Evolutionary conservation across 2,888 invertebrate species (phyloP).

Genomic region (Pomacea canaliculata): DNA sequence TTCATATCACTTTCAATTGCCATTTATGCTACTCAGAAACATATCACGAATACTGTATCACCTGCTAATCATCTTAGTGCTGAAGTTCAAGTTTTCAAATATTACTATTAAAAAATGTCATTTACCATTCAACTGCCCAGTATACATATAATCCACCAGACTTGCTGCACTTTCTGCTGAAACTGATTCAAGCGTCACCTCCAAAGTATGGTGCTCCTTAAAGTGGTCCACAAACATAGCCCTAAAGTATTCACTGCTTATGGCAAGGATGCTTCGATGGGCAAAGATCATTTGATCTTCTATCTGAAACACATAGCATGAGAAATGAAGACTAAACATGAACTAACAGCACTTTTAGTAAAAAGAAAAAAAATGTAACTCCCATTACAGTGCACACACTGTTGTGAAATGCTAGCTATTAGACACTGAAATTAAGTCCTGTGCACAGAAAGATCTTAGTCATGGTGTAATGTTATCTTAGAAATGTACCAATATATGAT

Average conservation of each 20-base stretch:
- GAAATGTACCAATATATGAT: no score
- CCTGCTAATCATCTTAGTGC: no score
- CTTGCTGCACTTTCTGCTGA: slow-evolving; percentile 26
- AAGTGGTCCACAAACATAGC: slow-evolving; percentile 41
- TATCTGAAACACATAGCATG: slow-evolving; percentile 25
- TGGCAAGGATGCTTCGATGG: slow-evolving; percentile 35
- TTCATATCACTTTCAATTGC: background rate
- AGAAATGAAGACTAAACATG: no score
- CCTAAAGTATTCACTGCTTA: slow-evolving; percentile 40
- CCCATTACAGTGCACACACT: no score
- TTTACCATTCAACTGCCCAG: slow-evolving; percentile 37
- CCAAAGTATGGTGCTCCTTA: slow-evolving; percentile 26
- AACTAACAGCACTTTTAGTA: no score
- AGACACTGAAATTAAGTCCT: no score
- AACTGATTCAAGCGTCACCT: slow-evolving; percentile 26
- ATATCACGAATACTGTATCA: background rate
- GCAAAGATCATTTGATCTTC: slow-evolving; percentile 32
- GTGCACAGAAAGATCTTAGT: no score
- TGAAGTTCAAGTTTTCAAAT: background rate
- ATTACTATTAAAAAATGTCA: background rate
- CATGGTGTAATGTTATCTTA: no score
- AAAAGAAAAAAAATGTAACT: no score
- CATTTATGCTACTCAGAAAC: background rate
- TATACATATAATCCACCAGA: slow-evolving; percentile 41
- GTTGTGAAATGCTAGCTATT: no score